phyloP scores from a whole-genome alignment of 2,113 vertebrate species.

The Megaceryle torquata region DNA sequence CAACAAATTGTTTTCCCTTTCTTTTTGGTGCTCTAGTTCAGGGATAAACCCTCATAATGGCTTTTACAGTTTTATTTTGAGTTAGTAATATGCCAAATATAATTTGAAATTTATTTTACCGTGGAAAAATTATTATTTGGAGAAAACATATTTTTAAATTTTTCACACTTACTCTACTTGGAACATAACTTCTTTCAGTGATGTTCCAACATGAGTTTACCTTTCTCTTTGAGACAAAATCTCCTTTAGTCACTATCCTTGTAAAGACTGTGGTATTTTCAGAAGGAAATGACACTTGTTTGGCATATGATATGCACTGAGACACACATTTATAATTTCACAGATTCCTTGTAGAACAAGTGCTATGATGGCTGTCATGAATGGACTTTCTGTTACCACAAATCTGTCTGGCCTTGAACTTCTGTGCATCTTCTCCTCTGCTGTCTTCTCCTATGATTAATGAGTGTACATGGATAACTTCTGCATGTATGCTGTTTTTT shows the following conservation, averaged over 20 bases:
- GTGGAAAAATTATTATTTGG: neutral
- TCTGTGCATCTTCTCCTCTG: neutral
- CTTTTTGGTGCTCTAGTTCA: neutral
- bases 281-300: neutral
- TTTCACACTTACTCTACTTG: neutral
- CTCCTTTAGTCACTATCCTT: neutral
- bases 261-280: neutral
- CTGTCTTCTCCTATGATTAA: neutral
- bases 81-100: neutral
- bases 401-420: neutral
- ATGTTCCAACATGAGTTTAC: neutral
- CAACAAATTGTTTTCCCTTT: neutral
- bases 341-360: neutral
- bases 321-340: neutral
- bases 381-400: neutral
- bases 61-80: neutral
- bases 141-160: neutral
- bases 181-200: neutral
- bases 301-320: neutral
- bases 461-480: neutral
- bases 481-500: neutral
- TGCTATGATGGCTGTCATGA: neutral
- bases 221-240: neutral
- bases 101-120: neutral
- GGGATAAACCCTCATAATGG: neutral